phyloP scores from a whole-genome alignment of 2,797 vertebrate genomes.

The Chelmon rostratus region DNA sequence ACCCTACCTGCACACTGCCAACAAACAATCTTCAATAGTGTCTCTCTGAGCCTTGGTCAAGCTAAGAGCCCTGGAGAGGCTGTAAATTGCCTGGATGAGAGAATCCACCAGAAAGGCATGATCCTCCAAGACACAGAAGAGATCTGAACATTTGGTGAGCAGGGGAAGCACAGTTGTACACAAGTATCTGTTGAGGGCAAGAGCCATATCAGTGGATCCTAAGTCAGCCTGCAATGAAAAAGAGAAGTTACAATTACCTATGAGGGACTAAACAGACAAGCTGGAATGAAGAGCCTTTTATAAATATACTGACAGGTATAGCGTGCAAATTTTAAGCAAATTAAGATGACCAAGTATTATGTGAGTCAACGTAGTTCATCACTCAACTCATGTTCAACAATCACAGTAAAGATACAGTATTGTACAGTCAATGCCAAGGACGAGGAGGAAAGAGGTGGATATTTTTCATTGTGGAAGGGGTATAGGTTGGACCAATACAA shows the following conservation, averaged over 20 bases:
- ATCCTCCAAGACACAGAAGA: slow-evolving; percentile 90
- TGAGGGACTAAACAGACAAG: neutral
- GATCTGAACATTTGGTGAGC: slow-evolving; percentile 90
- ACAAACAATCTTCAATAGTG: slow-evolving; percentile 92
- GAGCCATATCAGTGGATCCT: slow-evolving; percentile 95
- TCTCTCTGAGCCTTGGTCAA: slow-evolving; percentile 96
- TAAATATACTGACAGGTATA: no score
- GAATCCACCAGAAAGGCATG: slow-evolving; percentile 89
- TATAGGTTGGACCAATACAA: slow-evolving; percentile 20
- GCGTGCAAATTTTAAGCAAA: neutral
- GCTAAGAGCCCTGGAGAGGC: slow-evolving; percentile 91
- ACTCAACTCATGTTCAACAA: neutral
- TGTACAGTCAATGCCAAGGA: neutral
- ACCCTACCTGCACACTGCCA: slow-evolving; percentile 93
- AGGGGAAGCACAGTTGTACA: slow-evolving; percentile 93
- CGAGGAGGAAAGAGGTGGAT: neutral
- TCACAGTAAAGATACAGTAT: neutral
- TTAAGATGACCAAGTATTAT: neutral
- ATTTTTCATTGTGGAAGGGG: neutral
- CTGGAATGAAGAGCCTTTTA: slow-evolving; percentile 2
- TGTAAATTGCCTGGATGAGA: slow-evolving; percentile 91
- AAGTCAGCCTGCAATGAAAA: slow-evolving; percentile 86
- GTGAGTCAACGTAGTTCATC: neutral
- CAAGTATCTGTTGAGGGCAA: slow-evolving; percentile 96
- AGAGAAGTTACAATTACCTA: neutral